Base-by-base conservation (phyloP, 2,113 vertebrate genomes). In the Acrocephalus arundinaceus region DNA sequence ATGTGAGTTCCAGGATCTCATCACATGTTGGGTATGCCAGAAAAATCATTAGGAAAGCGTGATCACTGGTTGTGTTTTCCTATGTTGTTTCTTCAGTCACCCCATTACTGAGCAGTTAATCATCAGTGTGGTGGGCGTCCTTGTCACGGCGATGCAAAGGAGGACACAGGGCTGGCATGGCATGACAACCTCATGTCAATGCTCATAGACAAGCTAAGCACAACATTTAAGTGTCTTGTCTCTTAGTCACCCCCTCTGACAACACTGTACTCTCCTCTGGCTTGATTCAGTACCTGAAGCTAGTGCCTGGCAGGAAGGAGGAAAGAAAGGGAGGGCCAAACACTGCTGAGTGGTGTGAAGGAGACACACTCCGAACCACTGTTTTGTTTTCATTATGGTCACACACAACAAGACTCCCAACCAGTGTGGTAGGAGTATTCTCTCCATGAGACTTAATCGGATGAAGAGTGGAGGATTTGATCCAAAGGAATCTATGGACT, bases 401-500 rank as follows among this genome's bases (percentile, higher is more conserved):
- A 57, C 33, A 48, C 66, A 68, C 25, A 51, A 43, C 3, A 67
- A 72, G 21, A 35, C 2, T 68, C 15, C 7, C 35, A 68, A 5
- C 1, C 15, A 52, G 11, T 51, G n/a, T 0, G 0, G 8, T 8
- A 24, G 3, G 10, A 65, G 3, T 74, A 77, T 62, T 59, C 8
- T 43, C 39, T 43, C 23, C 9, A 13, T 61, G 12, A 88, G 14
- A 16, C 25, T 62, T 77, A 49, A 66, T 37, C 13, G 61, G 15
- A 80, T 10, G n/a, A 74, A 58, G n/a, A 46, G 57, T 17, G 33
- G 23, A 67, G 12, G 10, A 48, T 35, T 59, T 24, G 3, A 27
- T 67, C 30, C 23, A 59, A 51, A 74, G 27, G 8, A 57, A 8
- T 49, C 18, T 27, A 2, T 2, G 20, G 33, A 67, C 18, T 73